These are phyloP conservation scores for Poeciliopsis infans DNA, from an alignment of 2,797 vertebrate species.

Conservation along the genomic window DNA sequence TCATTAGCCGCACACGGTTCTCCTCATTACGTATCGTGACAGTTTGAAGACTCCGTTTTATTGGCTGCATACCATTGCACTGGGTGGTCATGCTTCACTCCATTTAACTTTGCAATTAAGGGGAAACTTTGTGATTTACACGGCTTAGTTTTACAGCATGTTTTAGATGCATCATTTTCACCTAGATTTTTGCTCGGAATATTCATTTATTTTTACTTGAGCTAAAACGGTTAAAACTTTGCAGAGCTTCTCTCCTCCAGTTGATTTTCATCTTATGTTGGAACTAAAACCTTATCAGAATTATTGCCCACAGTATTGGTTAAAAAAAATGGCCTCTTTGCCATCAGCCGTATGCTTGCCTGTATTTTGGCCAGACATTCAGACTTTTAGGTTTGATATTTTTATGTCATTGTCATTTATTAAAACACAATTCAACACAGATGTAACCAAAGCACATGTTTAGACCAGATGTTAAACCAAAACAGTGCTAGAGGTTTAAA, in stretches of 20 bases:
- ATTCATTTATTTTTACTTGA: neutral
- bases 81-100: neutral
- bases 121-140: neutral
- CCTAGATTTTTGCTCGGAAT: neutral
- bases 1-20: slow-evolving; percentile 11
- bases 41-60: slow-evolving; percentile 23
- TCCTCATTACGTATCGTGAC: slow-evolving; percentile 3
- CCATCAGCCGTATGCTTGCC: neutral
- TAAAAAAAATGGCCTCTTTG: neutral
- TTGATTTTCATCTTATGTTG: neutral
- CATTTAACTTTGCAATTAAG: neutral
- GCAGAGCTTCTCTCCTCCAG: neutral
- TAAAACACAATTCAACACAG: neutral
- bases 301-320: neutral
- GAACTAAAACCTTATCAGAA: neutral
- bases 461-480: neutral
- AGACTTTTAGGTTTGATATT: neutral
- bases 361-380: neutral
- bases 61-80: slow-evolving; percentile 1
- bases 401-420: neutral
- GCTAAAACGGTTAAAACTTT: neutral
- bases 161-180: slow-evolving; percentile 1
- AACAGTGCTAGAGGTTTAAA: neutral
- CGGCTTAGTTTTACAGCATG: neutral
- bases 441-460: neutral